phyloP scores from a whole-genome alignment of 2,797 vertebrate genomes.

The Bufotes viridis region DNA sequence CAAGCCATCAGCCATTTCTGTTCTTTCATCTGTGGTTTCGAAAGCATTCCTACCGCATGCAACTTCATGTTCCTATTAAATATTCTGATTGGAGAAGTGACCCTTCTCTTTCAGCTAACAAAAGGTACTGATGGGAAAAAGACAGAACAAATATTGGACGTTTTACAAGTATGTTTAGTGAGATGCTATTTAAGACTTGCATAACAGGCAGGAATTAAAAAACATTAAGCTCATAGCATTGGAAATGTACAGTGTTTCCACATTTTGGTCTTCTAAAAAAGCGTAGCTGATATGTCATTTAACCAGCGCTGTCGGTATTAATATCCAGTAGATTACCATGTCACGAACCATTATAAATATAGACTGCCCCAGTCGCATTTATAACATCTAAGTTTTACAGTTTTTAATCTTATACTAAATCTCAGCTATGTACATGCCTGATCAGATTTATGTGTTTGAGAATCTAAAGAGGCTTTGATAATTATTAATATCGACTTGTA shows the following conservation, averaged over 20 bases:
- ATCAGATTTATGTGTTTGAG: background rate
- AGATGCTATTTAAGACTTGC: constrained; percentile 12
- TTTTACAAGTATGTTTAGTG: constrained; percentile 32
- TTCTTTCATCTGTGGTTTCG: constrained; percentile 29
- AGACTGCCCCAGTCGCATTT: background rate
- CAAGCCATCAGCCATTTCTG: constrained; percentile 60
- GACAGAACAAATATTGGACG: constrained; percentile 38
- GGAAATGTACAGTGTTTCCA: background rate
- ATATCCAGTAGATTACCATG: background rate
- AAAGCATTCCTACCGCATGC: constrained; percentile 40
- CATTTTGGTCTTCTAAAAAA: background rate
- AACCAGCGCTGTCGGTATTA: background rate
- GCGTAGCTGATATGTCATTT: background rate
- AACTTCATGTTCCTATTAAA: constrained; percentile 51
- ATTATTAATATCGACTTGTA: too few species aligned
- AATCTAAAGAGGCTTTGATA: too few species aligned
- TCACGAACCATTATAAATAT: background rate
- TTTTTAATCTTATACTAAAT: background rate
- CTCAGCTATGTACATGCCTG: background rate
- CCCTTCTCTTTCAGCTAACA: constrained; percentile 42
- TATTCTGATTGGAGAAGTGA: constrained; percentile 56
- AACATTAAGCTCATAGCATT: background rate
- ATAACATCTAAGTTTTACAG: background rate
- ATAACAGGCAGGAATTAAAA: background rate
- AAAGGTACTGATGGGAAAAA: constrained; percentile 12